A percentile compares a stretch with the other conserved stretches of the same genome.
phyloP scores from a whole-genome alignment of 2,888 invertebrate species.

The Lasioglossum zephyrum region DNA sequence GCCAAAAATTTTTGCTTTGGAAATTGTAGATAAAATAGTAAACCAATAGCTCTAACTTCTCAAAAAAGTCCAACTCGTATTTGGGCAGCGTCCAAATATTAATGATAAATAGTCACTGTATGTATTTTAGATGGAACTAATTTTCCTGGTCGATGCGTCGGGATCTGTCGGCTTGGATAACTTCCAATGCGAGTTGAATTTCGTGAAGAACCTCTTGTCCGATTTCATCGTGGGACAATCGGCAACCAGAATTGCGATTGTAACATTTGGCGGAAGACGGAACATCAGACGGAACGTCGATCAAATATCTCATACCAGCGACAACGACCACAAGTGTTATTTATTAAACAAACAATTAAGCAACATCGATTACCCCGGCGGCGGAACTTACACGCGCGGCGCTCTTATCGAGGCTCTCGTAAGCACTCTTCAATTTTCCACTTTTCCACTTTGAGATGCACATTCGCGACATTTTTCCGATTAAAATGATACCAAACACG shows the following conservation, averaged over 20 bases:
- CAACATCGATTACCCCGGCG: conserved; percentile 87
- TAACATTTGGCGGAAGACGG: conserved; percentile 88
- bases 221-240: conserved; percentile 88
- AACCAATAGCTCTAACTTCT: no score
- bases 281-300: conserved; percentile 87
- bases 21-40: no score
- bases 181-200: conserved; percentile 88
- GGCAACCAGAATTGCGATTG: conserved; percentile 87
- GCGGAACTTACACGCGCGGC: conserved; percentile 89
- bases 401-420: conserved; percentile 88
- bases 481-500: no score
- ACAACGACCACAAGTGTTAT: conserved; percentile 88
- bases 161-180: conserved; percentile 88
- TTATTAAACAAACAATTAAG: conserved; percentile 87
- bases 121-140: conserved; percentile 85
- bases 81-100: no score
- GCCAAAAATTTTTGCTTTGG: no score
- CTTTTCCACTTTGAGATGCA: no score
- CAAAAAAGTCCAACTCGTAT: no score
- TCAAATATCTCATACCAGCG: conserved; percentile 86
- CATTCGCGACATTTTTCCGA: no score
- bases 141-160: conserved; percentile 90
- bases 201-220: conserved; percentile 88
- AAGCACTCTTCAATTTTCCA: conserved; percentile 52
- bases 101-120: no score